Conservation (phyloP, 2,113 vertebrate species). For the Indicator indicator region DNA sequence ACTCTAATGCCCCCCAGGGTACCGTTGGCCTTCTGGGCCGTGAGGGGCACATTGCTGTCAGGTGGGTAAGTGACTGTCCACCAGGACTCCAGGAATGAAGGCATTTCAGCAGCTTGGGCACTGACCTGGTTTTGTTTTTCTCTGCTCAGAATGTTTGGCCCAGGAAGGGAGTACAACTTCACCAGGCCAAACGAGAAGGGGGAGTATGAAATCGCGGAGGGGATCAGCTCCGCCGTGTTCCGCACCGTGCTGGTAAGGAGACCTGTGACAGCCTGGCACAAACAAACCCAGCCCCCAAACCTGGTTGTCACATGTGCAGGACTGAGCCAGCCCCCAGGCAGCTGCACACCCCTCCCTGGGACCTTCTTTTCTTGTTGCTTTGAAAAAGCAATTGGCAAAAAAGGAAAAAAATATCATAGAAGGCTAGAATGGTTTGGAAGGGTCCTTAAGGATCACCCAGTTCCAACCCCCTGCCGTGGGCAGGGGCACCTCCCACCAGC, state of each 20-base stretch:
- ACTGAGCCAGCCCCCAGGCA: background rate
- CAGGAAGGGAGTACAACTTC: slow-evolving; percentile 84
- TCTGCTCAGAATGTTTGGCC: slow-evolving; percentile 83
- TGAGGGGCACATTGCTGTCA: too few species aligned
- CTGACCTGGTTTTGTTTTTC: background rate
- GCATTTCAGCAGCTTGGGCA: background rate
- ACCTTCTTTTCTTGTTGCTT: background rate
- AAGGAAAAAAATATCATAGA: too few species aligned
- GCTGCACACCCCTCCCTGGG: background rate
- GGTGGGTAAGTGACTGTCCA: too few species aligned
- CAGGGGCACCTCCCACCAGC: too few species aligned
- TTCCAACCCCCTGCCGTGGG: too few species aligned
- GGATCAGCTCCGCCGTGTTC: slow-evolving; percentile 82
- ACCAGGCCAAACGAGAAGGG: slow-evolving; percentile 83
- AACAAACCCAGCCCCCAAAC: background rate
- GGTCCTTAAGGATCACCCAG: too few species aligned
- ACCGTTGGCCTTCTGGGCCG: too few species aligned
- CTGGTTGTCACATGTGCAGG: background rate
- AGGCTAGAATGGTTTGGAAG: too few species aligned
- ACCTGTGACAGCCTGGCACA: background rate
- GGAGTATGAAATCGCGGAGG: slow-evolving; percentile 84
- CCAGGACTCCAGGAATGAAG: background rate
- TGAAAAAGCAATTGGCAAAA: background rate
- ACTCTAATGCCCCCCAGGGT: too few species aligned
- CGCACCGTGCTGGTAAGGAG: slow-evolving; percentile 81